Conservation (phyloP, 2,797 vertebrate species). For the Coranthus polyacanthus region DNA sequence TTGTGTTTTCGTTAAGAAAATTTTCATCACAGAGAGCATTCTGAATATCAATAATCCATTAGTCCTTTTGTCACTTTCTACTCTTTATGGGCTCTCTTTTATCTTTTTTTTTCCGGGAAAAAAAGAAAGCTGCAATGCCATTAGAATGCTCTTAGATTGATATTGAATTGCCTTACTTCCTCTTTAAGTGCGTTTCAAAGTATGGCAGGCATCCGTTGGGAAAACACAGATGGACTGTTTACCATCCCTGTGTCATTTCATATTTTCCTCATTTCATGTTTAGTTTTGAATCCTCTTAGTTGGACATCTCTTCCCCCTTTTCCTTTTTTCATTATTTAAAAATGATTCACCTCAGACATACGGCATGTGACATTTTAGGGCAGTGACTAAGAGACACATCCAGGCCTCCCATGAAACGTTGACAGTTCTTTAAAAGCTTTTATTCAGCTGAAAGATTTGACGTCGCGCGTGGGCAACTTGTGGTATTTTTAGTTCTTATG, state of each 20-base stretch:
- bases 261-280: conserved; percentile 80
- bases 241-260: conserved; percentile 79
- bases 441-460: conserved; percentile 55
- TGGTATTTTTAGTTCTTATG: conserved; percentile 73
- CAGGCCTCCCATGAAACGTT: conserved; percentile 64
- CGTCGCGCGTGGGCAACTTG: conserved; percentile 42
- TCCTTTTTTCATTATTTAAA: conserved; percentile 78
- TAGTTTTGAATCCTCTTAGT: conserved; percentile 75
- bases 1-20: conserved; percentile 31
- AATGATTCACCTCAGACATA: conserved; percentile 79
- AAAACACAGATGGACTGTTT: conserved; percentile 82
- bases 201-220: conserved; percentile 78
- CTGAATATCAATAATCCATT: conserved; percentile 61
- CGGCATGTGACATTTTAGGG: conserved; percentile 76
- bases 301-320: conserved; percentile 73
- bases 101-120: conserved; percentile 38
- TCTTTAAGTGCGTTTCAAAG: conserved; percentile 83
- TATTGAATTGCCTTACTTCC: conserved; percentile 73
- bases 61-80: conserved; percentile 66
- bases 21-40: conserved; percentile 7
- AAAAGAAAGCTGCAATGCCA: conserved; percentile 54
- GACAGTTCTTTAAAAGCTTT: conserved; percentile 78
- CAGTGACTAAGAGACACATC: conserved; percentile 73
- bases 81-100: conserved; percentile 49
- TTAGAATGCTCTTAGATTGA: conserved; percentile 78